Base-by-base conservation (phyloP, 2,888 invertebrate genomes). In the Eupithecia subfuscata region DNA sequence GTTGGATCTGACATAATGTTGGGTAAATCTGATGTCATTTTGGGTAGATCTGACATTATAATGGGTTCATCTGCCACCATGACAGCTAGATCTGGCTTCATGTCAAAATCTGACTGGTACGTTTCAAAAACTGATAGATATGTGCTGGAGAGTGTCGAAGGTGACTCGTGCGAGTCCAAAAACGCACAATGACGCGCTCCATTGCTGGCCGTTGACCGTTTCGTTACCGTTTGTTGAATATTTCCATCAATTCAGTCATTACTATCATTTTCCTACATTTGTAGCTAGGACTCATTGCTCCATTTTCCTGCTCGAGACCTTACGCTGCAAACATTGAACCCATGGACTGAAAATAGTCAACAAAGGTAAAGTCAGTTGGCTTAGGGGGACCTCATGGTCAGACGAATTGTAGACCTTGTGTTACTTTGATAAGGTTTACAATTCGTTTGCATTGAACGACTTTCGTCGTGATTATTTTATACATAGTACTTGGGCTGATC, bases 401-500 rank as follows among this genome's bases (percentile, higher is more conserved):
- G 74, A 69, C 76, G 64, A 34, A 77, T 79, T 78, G 70, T 78
- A 78, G 69, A 79, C 77, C 74, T 74, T 78, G 76, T 37, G 12
- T 14, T 30, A 52, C 43, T 30, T 30, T 16, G 12, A 7, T 78
- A 80, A 80, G 78, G 78, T 80, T 74, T 79, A 78, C 75, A 77
- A 79, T 79, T 18, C 63, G 70, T 68, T 71, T 73, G 74, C 71
- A 74, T 75, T 72, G 67, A 74, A 76, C 75, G 71, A 71, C 68
- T 68, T 18, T 68, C 25, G 73, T 70, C 72, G 70, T 52, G 48
- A 69, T 76, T 77, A 74, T 71, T 76, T 80, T 75, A 74, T 73
- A 86, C 83, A 86, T 87, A 87, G 86, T 86, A 86, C 86, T 88
- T 85, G 81, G 84, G 78, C 85, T 88, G 84, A 86, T 81, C 84